Evolutionary conservation across 2,888 invertebrate species (phyloP), one percentile per base, ranked within the genome.

Genomic region (Macroteleia sp.): DNA sequence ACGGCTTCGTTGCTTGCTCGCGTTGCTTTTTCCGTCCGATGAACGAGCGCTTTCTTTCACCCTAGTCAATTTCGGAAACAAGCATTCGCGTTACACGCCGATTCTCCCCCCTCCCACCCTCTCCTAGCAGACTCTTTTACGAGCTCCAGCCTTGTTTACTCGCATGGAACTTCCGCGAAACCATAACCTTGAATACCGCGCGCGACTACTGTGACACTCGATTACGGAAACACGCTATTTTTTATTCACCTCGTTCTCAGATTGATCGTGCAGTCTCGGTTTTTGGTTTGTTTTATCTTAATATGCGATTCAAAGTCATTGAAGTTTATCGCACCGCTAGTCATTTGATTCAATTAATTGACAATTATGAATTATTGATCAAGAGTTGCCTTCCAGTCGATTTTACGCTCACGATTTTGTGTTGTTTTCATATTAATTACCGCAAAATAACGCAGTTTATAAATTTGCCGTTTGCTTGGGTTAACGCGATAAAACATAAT

Each of bases 1-100:
- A 84, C 79, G 82, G 81, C 83, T 83, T 85, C 77, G 82, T 79
- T 70, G 81, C 54, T 77, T 30, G 16, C 56, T 67, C 42, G 66
- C 46, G 39, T 66, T 70, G 50, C 59, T 64, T 69, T 80, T 77
- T 57, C 25, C 64, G 59, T 61, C 14, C 69, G 71, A 56, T 56
- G 64, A 67, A 42, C 71, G 19, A 34, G 67, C 67, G 67, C 61
- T 70, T 77, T 70, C 74, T 50, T 62, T 57, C 48, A 48, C 71
- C 71, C 71, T 66, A 59, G 61, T 25, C 56, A 39, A 61, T 77
- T n/a, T 77, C 77, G 67, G 62, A 57, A 73, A 64, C 67, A 89
- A 67, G 32, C 57, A 52, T 42, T 66, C 52, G 59, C 77, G 30
- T 71, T 67, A 61, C 59, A 36, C 56, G 67, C 20, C 48, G 46